A percentile compares a stretch with the other conserved stretches of the same genome.
Conservation (phyloP, 2,888 invertebrate species). For the Ischnus inquisitorius region DNA sequence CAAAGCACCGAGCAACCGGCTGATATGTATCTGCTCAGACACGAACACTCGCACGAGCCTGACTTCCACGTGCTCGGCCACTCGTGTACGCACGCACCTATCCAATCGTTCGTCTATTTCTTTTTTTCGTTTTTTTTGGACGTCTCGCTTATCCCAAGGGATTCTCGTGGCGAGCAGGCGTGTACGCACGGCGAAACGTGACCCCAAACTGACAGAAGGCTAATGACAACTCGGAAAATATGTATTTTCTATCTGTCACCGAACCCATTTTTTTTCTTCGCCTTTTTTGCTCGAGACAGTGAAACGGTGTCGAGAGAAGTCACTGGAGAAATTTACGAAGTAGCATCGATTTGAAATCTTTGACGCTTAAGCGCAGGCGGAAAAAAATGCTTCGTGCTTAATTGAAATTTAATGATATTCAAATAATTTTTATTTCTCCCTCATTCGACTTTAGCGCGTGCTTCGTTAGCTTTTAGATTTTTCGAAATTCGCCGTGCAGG, state of each 20-base stretch:
- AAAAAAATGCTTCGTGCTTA: no score
- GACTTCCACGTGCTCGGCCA: slow-evolving; percentile 33
- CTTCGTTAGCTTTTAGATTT: no score
- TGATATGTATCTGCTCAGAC: slow-evolving; percentile 57
- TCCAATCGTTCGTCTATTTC: slow-evolving; percentile 42
- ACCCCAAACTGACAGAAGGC: slow-evolving; percentile 56
- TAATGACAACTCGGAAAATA: slow-evolving; percentile 58
- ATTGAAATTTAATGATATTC: no score
- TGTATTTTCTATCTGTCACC: slow-evolving; percentile 37
- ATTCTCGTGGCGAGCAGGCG: slow-evolving; percentile 70
- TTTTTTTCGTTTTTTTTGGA: slow-evolving; percentile 53
- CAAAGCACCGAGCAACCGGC: slow-evolving; percentile 30
- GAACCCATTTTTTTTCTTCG: neutral
- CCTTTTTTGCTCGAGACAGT: neutral
- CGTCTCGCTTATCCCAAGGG: slow-evolving; percentile 73
- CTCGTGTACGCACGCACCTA: slow-evolving; percentile 52
- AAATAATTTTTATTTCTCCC: no score
- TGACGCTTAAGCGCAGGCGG: neutral
- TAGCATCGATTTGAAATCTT: neutral
- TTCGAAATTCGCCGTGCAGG: no score
- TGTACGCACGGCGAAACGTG: slow-evolving; percentile 73
- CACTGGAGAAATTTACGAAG: neutral
- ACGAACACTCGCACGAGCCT: slow-evolving; percentile 49
- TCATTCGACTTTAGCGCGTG: no score
- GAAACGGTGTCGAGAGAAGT: slow-evolving; percentile 1